These are phyloP conservation scores for Uloborus diversus DNA, from an alignment of 1,140 invertebrate genomes.

Conservation along the genomic window DNA sequence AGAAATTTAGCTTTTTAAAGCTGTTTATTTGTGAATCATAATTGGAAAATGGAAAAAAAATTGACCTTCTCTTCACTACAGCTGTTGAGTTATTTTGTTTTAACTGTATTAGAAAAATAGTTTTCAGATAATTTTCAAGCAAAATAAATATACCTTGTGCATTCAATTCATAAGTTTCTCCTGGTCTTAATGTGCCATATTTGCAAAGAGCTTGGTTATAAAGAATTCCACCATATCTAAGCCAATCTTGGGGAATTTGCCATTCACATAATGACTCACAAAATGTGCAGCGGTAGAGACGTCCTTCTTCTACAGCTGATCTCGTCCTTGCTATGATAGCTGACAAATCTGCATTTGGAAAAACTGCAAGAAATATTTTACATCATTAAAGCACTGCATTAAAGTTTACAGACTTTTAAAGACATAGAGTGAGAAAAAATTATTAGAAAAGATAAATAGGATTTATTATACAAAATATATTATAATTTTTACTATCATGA, in stretches of 20 bases:
- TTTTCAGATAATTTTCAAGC: too few relatives aligned
- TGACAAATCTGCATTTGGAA: slow-evolving; percentile 61
- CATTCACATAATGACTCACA: slow-evolving; percentile 65
- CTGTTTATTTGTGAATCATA: slow-evolving; percentile 67
- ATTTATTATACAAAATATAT: too few relatives aligned
- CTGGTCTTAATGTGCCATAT: slow-evolving; percentile 57
- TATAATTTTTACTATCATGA: too few relatives aligned
- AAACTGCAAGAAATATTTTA: slow-evolving; percentile 57
- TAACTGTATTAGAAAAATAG: too few relatives aligned
- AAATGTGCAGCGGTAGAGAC: slow-evolving; percentile 65
- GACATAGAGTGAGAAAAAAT: too few relatives aligned
- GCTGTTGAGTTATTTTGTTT: too few relatives aligned
- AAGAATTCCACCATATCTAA: slow-evolving; percentile 63
- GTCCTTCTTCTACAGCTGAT: slow-evolving; percentile 61
- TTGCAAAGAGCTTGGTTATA: slow-evolving; percentile 61
- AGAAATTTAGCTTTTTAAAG: too few relatives aligned
- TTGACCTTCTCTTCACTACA: too few relatives aligned
- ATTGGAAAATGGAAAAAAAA: too few relatives aligned
- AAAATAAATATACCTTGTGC: too few relatives aligned
- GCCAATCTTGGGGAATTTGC: slow-evolving; percentile 61
- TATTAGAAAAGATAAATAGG: too few relatives aligned
- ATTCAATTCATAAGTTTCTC: slow-evolving; percentile 65
- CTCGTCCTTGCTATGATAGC: slow-evolving; percentile 63
- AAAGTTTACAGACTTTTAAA: not conserved
- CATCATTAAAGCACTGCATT: too few relatives aligned